Evolutionary conservation across 2,113 vertebrate species (phyloP).

Genomic region (Campylomormyrus numenius): DNA sequence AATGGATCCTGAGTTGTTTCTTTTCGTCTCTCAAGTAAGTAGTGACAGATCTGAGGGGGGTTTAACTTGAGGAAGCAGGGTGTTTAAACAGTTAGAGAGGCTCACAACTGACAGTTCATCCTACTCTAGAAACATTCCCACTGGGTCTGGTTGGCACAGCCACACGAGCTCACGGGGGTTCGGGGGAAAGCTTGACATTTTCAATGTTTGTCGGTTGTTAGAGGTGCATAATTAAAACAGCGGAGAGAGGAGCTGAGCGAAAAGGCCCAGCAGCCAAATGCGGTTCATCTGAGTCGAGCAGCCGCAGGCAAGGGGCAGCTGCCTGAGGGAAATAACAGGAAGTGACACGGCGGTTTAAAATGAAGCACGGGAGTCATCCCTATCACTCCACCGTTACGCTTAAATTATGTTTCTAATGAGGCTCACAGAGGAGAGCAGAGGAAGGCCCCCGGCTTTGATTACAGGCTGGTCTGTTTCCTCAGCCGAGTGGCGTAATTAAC

Average conservation of each 20-base stretch:
- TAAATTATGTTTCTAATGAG: neutral
- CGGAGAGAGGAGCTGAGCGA: slow-evolving; percentile 20
- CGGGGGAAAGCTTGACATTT: slow-evolving; percentile 17
- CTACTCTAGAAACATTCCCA: slow-evolving; percentile 12
- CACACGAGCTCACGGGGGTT: neutral
- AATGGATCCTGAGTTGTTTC: slow-evolving; percentile 17
- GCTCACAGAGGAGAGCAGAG: neutral
- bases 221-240: slow-evolving; percentile 32
- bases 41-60: slow-evolving; percentile 24
- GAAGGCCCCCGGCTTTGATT: neutral
- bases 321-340: slow-evolving; percentile 20
- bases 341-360: slow-evolving; percentile 24
- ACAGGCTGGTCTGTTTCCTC: neutral
- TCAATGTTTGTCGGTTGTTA: slow-evolving; percentile 14
- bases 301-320: slow-evolving; percentile 18
- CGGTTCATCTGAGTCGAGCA: slow-evolving; percentile 26
- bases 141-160: slow-evolving; percentile 10
- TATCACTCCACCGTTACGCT: neutral
- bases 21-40: slow-evolving; percentile 12
- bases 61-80: slow-evolving; percentile 11
- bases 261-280: slow-evolving; percentile 12
- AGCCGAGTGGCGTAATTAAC: neutral
- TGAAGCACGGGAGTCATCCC: neutral
- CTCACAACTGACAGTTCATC: slow-evolving; percentile 19
- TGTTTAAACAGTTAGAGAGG: slow-evolving; percentile 16